phyloP scores from a whole-genome alignment of 2,113 vertebrate genomes.

The Otolemur garnettii region DNA sequence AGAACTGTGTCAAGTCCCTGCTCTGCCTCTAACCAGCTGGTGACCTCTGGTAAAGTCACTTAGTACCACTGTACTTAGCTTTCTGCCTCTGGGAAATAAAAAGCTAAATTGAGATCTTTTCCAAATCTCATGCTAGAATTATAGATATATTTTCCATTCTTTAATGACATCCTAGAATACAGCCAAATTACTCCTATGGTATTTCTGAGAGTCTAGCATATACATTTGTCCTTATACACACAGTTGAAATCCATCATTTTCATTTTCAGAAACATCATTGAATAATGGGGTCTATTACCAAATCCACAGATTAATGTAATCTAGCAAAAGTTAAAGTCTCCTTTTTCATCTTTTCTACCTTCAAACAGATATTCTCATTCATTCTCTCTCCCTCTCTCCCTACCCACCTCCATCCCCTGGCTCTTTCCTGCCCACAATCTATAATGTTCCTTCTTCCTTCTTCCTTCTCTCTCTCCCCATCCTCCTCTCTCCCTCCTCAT shows the following conservation, averaged over 20 bases:
- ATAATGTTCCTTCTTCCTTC: neutral
- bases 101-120: slow-evolving; percentile 49
- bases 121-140: slow-evolving; percentile 34
- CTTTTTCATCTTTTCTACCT: neutral
- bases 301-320: neutral
- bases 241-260: slow-evolving; percentile 42
- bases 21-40: slow-evolving; percentile 5
- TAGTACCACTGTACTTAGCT: neutral
- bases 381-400: neutral
- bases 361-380: neutral
- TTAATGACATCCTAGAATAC: slow-evolving; percentile 59
- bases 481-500: neutral
- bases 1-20: neutral
- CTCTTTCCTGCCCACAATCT: neutral
- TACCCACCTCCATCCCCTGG: neutral
- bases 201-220: slow-evolving; percentile 19
- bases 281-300: neutral
- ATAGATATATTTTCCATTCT: slow-evolving; percentile 21
- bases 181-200: neutral
- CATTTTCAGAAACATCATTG: neutral
- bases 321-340: neutral
- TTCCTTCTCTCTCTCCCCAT: neutral
- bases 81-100: slow-evolving; percentile 56
- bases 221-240: slow-evolving; percentile 21
- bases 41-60: neutral